A percentile compares a stretch with the other conserved stretches of the same genome.
Conservation (phyloP, 2,797 vertebrate species). For the Diceros bicornis region DNA sequence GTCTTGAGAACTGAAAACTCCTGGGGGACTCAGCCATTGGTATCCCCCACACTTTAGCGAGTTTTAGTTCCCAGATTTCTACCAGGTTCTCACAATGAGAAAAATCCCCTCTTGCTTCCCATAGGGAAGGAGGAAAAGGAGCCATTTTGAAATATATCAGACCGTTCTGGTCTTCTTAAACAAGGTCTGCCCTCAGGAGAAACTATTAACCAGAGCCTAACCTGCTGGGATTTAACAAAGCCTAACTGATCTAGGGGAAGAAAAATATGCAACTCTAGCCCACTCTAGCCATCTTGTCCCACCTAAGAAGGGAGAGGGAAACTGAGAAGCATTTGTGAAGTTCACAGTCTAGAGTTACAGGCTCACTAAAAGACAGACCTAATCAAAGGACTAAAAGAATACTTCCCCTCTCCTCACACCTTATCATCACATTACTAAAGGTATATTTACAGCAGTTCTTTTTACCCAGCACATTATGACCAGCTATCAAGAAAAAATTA, state of each 20-base stretch:
- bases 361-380: background rate
- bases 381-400: background rate
- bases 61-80: background rate
- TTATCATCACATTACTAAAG: no score
- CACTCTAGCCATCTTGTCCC: background rate
- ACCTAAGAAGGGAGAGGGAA: background rate
- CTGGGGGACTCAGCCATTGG: background rate
- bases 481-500: background rate
- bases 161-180: background rate
- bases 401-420: background rate
- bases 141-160: background rate
- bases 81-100: background rate
- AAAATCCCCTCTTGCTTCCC: background rate
- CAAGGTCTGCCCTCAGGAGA: background rate
- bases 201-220: background rate
- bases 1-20: background rate
- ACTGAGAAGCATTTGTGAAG: background rate
- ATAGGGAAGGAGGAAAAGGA: background rate
- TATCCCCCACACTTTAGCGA: background rate
- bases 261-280: background rate
- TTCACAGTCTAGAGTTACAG: background rate
- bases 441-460: background rate
- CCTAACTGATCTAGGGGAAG: background rate
- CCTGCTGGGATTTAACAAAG: background rate
- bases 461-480: background rate